phyloP scores from a whole-genome alignment of 2,888 invertebrate species.

The Diaprepes abbreviatus region DNA sequence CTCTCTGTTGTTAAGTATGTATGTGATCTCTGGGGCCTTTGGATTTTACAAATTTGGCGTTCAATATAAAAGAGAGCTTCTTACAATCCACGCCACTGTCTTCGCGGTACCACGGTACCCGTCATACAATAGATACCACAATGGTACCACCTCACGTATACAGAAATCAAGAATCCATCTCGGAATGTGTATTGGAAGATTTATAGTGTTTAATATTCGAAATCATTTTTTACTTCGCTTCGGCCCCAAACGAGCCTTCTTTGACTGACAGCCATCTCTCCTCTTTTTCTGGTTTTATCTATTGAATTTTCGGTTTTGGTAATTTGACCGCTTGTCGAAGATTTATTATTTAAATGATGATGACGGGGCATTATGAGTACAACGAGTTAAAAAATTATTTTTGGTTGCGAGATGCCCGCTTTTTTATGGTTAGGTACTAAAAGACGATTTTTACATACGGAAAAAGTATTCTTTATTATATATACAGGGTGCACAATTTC shows the following conservation, averaged over 20 bases:
- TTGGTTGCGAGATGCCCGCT: too few species aligned
- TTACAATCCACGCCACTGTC: constrained; percentile 12
- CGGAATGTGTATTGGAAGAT: constrained; percentile 49
- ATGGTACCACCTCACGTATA: constrained; percentile 25
- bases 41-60: too few species aligned
- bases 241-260: constrained; percentile 37
- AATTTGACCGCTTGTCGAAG: constrained; percentile 48
- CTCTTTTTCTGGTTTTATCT: constrained; percentile 41
- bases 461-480: too few species aligned
- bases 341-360: constrained; percentile 49
- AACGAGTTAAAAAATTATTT: constrained; percentile 3
- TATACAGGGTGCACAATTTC: too few species aligned
- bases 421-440: too few species aligned
- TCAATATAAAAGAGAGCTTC: too few species aligned
- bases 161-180: constrained; percentile 46
- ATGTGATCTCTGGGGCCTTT: too few species aligned
- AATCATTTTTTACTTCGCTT: constrained; percentile 49
- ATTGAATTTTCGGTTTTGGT: constrained; percentile 49
- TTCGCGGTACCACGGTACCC: background rate
- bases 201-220: constrained; percentile 51
- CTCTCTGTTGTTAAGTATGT: too few species aligned
- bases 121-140: constrained; percentile 8
- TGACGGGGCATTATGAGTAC: constrained; percentile 40
- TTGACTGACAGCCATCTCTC: constrained; percentile 43
- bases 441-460: too few species aligned